Evolutionary conservation across 2,113 vertebrate genomes (phyloP).

Genomic region (Tretioscincus oriximinensis): DNA sequence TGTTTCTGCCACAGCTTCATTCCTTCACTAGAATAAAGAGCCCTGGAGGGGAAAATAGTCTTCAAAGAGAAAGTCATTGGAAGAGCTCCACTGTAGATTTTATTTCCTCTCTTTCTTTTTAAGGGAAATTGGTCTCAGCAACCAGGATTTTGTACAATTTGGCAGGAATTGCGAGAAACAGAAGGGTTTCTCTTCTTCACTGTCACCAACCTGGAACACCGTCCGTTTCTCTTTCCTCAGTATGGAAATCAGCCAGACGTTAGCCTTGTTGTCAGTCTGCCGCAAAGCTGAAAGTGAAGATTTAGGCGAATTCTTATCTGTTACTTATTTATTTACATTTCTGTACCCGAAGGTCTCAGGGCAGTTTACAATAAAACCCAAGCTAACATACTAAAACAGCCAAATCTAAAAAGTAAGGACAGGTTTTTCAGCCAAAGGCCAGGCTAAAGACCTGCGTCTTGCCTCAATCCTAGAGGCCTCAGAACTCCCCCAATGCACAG

Average conservation of each 20-base stretch:
- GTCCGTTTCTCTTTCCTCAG: constrained; percentile 33
- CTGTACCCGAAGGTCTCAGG: too few species aligned
- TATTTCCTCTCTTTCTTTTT: neutral
- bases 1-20: constrained; percentile 54
- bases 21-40: neutral
- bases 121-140: constrained; percentile 55
- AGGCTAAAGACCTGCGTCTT: too few species aligned
- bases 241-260: constrained; percentile 34
- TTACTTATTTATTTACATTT: too few species aligned
- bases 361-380: too few species aligned
- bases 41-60: constrained; percentile 27
- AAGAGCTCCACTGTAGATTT: constrained; percentile 38
- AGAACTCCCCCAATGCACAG: too few species aligned
- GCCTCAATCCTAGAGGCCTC: too few species aligned
- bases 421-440: too few species aligned
- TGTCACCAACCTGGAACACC: constrained; percentile 26
- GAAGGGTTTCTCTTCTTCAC: constrained; percentile 48
- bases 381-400: too few species aligned
- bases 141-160: constrained; percentile 40
- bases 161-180: constrained; percentile 31
- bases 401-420: too few species aligned
- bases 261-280: constrained; percentile 47
- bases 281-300: constrained; percentile 41
- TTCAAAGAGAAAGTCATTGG: constrained; percentile 37
- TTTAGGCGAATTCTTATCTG: neutral